These are phyloP conservation scores for Epinephelus coioides DNA, from an alignment of 2,797 vertebrate species.

Conservation along the genomic window DNA sequence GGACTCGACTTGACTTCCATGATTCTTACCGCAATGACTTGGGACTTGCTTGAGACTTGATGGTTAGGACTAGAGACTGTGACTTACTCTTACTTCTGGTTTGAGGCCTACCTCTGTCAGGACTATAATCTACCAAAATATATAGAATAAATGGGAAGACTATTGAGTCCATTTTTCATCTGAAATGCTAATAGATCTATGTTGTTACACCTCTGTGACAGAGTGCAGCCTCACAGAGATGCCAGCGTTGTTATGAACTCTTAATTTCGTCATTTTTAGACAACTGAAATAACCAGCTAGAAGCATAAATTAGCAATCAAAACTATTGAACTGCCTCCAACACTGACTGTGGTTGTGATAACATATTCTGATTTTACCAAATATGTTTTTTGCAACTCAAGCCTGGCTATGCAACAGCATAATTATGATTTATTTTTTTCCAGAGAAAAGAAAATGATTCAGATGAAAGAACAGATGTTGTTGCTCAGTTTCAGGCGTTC, in stretches of 20 bases:
- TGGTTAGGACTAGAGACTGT: too few species aligned
- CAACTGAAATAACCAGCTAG: slow-evolving; percentile 15
- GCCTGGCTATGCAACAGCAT: slow-evolving; percentile 8
- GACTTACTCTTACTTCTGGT: too few species aligned
- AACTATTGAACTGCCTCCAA: slow-evolving; percentile 13
- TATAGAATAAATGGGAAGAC: background rate
- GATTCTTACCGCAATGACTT: too few species aligned
- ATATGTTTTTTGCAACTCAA: slow-evolving; percentile 6
- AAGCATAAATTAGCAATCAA: slow-evolving; percentile 15
- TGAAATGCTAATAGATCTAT: background rate
- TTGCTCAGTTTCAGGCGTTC: slow-evolving; percentile 29
- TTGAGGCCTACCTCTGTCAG: background rate
- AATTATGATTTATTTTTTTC: slow-evolving; percentile 36
- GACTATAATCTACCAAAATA: background rate
- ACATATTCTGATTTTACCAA: slow-evolving; percentile 4
- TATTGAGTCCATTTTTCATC: slow-evolving; percentile 3
- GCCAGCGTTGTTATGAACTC: background rate
- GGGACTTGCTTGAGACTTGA: too few species aligned
- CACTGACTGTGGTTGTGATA: slow-evolving; percentile 3
- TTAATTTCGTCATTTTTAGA: background rate
- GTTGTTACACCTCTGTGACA: background rate
- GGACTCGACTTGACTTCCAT: too few species aligned
- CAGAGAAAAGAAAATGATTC: slow-evolving; percentile 48
- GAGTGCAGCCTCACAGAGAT: background rate
- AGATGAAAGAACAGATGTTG: slow-evolving; percentile 68